Base-by-base conservation (phyloP, 2,888 invertebrate genomes). In the Pedicia rivosa region DNA sequence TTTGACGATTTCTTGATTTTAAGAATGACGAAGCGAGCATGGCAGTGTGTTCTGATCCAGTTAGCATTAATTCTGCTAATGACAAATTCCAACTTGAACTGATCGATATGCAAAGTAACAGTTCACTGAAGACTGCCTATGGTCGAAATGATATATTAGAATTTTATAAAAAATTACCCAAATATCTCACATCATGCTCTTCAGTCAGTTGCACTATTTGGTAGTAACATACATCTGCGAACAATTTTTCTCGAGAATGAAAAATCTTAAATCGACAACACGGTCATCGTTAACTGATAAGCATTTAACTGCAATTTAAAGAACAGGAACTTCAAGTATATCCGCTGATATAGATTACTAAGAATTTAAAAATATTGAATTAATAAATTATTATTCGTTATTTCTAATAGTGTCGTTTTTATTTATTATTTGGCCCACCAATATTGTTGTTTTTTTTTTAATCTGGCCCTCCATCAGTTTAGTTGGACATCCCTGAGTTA, bases 1-100 rank as follows among this genome's bases (percentile, higher is more conserved):
- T 30, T 30, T 30, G 30, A 30, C 16, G 30, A 30, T 30, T 30
- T 30, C 16, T 30, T 16, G 30, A 30, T 30, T 30, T 30, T 17
- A 30, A 30, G 8, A 30, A 30, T 30, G 14, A 30, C 14, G 27
- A 30, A 30, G 14, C 17, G 15, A 16, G 14, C 3, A 17, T 30
- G 30, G 30, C 30, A 30, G 10, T 30, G 16, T 30, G 14, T 30
- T 15, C 30, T 30, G 16, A 30, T 16, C 30, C 17, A 16, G 14
- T 30, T 30, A 16, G 16, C 17, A 30, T 17, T 30, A 15, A 30
- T 30, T 15, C 10, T 9, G 16, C 4, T 30, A 17, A 13, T 17
- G 15, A 15, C 20, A 20, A 20, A 8, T 20, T 20, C 20, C 20
- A 20, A 20, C 20, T 20, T 8, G 20, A 20, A 20, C 8, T 8